Evolutionary conservation across 2,113 vertebrate species (phyloP).

Genomic region (Pseudonaja textilis): DNA sequence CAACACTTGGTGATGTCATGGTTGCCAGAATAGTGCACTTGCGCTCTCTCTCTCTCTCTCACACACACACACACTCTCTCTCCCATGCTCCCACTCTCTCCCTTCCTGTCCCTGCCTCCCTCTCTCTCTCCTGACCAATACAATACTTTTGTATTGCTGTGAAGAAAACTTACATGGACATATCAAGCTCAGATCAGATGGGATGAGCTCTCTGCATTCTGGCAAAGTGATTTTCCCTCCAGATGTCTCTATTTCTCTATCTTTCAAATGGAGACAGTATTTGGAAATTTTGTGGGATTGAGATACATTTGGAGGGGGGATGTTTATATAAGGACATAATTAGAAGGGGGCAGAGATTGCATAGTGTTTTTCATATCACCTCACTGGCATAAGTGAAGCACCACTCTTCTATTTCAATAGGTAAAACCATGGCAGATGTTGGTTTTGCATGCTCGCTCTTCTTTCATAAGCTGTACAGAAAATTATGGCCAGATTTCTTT

Average conservation of each 20-base stretch:
- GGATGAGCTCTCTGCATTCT: neutral
- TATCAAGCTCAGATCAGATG: neutral
- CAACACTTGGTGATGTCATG: neutral
- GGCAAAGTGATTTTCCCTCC: conserved; percentile 24
- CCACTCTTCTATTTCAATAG: conserved; percentile 10
- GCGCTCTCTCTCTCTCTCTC: no score
- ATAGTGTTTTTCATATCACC: conserved; percentile 21
- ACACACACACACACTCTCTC: rapidly evolving
- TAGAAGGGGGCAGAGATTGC: conserved; percentile 4
- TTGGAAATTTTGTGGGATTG: neutral
- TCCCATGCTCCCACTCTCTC: neutral
- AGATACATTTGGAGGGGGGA: rapidly evolving
- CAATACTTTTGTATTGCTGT: neutral
- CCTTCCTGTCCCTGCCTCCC: no score
- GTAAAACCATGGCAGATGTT: conserved; percentile 37
- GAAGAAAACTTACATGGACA: neutral
- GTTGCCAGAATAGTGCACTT: neutral
- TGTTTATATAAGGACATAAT: neutral
- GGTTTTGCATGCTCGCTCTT: conserved; percentile 20
- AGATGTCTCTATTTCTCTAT: conserved; percentile 4
- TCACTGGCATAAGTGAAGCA: neutral
- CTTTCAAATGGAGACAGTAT: neutral
- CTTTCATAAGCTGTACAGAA: neutral
- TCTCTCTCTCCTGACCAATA: neutral
- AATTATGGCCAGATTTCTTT: conserved; percentile 7